Conservation (phyloP, 2,797 vertebrate genomes). For the Yasuhikotakia modesta region DNA sequence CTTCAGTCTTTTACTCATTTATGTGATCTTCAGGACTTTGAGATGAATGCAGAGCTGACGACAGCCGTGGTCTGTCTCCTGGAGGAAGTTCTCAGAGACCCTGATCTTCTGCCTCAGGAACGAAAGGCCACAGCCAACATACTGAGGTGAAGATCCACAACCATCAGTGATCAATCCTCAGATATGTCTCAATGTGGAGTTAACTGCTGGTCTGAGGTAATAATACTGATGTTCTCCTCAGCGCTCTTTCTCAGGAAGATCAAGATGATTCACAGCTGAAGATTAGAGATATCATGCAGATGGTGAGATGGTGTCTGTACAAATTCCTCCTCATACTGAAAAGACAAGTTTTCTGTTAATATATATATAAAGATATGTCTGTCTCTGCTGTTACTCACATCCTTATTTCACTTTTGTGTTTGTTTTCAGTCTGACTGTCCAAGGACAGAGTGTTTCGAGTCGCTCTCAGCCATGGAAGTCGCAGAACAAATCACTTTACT, state of each 20-base stretch:
- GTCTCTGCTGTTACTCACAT: neutral
- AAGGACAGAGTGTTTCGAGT: conserved; percentile 89
- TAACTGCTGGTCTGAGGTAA: too few species aligned
- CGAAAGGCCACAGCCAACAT: conserved; percentile 93
- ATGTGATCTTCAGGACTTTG: conserved; percentile 85
- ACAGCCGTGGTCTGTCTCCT: conserved; percentile 86
- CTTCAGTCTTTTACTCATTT: neutral
- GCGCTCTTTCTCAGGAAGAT: conserved; percentile 92
- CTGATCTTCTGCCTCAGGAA: conserved; percentile 93
- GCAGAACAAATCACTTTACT: conserved; percentile 95
- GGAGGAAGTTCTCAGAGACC: conserved; percentile 92
- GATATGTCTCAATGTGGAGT: too few species aligned
- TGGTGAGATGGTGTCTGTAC: conserved; percentile 74
- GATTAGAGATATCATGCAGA: conserved; percentile 88
- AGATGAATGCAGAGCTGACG: conserved; percentile 89
- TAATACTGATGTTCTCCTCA: conserved; percentile 63
- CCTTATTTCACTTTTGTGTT: conserved; percentile 19
- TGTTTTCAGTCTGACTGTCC: conserved; percentile 79
- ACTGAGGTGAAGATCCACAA: conserved; percentile 77
- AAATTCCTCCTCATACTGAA: neutral
- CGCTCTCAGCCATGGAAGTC: conserved; percentile 91
- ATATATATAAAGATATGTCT: too few species aligned
- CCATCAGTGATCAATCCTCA: neutral
- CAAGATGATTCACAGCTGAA: conserved; percentile 88
- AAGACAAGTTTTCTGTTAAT: neutral